phyloP scores from a whole-genome alignment of 2,113 vertebrate genomes.

The Aix galericulata region DNA sequence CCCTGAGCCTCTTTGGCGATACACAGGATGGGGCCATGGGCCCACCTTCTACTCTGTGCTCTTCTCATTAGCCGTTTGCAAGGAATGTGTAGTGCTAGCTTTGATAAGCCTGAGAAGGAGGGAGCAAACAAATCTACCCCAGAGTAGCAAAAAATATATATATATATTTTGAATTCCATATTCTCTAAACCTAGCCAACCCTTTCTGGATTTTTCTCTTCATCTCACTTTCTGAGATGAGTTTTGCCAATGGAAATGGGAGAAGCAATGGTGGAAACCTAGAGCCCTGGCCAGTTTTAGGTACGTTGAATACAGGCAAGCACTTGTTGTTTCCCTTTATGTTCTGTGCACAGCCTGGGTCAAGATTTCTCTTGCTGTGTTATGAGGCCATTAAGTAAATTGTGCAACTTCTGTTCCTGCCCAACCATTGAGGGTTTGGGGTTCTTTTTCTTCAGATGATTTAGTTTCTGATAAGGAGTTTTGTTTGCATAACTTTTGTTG shows the following conservation, averaged over 20 bases:
- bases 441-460: background rate
- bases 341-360: background rate
- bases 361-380: background rate
- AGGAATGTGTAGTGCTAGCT: background rate
- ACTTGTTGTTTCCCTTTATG: background rate
- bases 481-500: background rate
- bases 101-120: background rate
- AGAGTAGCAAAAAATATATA: background rate
- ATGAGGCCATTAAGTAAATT: background rate
- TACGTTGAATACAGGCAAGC: background rate
- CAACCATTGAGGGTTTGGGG: background rate
- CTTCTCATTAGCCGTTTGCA: background rate
- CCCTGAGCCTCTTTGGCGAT: accelerated
- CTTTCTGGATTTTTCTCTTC: background rate
- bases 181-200: background rate
- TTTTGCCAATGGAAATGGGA: background rate
- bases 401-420: background rate
- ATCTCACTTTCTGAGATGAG: background rate
- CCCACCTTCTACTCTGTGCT: background rate
- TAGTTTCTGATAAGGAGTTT: background rate
- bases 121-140: background rate
- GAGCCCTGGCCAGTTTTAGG: background rate
- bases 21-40: background rate
- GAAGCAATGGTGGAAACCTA: background rate
- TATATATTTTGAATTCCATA: too few species aligned